phyloP scores from a whole-genome alignment of 2,888 invertebrate species.

The Microctonus brassicae region DNA sequence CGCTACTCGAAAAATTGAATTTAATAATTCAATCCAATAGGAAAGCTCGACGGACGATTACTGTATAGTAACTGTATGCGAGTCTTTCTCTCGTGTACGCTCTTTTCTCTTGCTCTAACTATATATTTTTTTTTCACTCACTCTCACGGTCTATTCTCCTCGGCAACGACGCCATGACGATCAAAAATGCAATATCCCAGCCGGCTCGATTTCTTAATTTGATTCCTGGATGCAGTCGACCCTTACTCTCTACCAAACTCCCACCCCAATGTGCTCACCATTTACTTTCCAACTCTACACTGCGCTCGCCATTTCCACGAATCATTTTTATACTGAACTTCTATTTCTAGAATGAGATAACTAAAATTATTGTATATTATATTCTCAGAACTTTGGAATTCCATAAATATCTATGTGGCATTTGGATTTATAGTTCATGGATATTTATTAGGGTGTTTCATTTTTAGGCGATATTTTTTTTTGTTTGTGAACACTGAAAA shows the following conservation, averaged over 20 bases:
- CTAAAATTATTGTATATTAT: slow-evolving; percentile 21
- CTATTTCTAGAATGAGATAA: slow-evolving; percentile 4
- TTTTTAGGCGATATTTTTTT: no score
- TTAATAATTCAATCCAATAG: slow-evolving; percentile 69
- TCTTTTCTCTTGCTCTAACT: slow-evolving; percentile 10
- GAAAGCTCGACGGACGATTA: slow-evolving; percentile 58
- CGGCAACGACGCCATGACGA: slow-evolving; percentile 53
- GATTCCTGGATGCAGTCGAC: slow-evolving; percentile 55
- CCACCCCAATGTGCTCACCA: slow-evolving; percentile 4
- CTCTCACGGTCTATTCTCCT: background rate
- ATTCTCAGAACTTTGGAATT: background rate
- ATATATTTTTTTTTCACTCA: background rate
- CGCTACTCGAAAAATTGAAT: slow-evolving; percentile 70
- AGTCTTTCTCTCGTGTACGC: slow-evolving; percentile 22
- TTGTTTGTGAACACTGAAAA: no score
- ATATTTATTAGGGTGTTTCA: background rate
- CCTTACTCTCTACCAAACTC: slow-evolving; percentile 29
- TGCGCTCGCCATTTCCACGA: slow-evolving; percentile 20
- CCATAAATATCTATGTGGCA: background rate
- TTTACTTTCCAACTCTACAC: no score
- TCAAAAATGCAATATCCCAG: slow-evolving; percentile 68
- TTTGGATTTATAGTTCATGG: no score
- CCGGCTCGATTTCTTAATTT: slow-evolving; percentile 67
- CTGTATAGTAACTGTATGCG: slow-evolving; percentile 31
- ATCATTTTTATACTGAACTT: slow-evolving; percentile 15